phyloP scores from a whole-genome alignment of 2,888 invertebrate genomes.

The Dermolepida albohirtum region DNA sequence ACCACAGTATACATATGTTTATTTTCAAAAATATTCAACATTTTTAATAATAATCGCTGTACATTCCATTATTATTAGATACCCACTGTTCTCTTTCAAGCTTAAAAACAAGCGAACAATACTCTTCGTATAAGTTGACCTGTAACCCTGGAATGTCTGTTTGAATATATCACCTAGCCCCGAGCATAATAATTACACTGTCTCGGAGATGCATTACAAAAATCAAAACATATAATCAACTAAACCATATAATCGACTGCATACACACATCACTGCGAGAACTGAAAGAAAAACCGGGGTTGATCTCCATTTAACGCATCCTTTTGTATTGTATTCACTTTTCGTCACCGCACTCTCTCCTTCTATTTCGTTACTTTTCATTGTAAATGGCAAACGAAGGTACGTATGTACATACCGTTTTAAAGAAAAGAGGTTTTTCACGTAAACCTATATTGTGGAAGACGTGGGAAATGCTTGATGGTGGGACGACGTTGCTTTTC shows the following conservation, averaged over 20 bases:
- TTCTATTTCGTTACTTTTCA: no score
- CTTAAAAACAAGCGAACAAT: conserved; percentile 20
- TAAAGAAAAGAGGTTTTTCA: no score
- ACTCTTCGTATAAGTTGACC: conserved; percentile 36
- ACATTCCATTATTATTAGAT: background rate
- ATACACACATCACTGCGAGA: conserved; percentile 25
- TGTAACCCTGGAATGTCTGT: conserved; percentile 45
- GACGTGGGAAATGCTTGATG: no score
- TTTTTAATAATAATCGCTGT: no score
- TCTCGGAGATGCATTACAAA: conserved; percentile 64
- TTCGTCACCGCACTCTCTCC: background rate
- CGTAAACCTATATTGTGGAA: no score
- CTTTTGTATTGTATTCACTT: conserved; percentile 32
- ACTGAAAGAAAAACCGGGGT: conserved; percentile 15
- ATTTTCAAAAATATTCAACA: no score
- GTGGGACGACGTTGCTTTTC: no score
- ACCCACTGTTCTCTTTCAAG: conserved; percentile 2
- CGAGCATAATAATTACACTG: conserved; percentile 62
- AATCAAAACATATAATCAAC: conserved; percentile 63
- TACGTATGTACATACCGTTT: no score
- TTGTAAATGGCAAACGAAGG: no score
- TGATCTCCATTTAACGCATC: conserved; percentile 40
- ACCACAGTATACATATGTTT: no score
- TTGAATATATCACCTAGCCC: conserved; percentile 62
- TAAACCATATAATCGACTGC: conserved; percentile 57